phyloP scores from a whole-genome alignment of 2,797 vertebrate genomes.

The Echiichthys vipera region DNA sequence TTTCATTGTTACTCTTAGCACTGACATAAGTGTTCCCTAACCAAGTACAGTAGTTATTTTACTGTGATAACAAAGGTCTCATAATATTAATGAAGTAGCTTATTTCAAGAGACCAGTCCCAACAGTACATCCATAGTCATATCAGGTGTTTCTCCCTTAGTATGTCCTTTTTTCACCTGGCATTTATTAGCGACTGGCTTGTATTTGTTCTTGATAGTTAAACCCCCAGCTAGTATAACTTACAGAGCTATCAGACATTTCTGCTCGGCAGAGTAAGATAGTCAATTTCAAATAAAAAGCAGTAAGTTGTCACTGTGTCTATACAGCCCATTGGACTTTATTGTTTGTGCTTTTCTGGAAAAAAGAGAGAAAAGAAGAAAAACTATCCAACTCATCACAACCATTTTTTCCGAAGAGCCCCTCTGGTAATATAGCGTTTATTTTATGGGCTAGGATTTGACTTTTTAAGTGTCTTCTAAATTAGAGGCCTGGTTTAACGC shows the following conservation, averaged over 20 bases:
- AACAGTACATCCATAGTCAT: not conserved
- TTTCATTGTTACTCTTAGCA: not conserved
- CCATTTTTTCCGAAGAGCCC: constrained; percentile 36
- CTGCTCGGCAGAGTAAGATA: not conserved
- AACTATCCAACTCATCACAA: constrained; percentile 24
- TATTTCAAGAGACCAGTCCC: not conserved
- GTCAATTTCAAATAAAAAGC: not conserved
- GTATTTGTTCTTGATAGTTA: not conserved
- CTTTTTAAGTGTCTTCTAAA: constrained; percentile 81
- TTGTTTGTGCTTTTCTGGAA: constrained; percentile 23
- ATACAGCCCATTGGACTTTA: constrained; percentile 36
- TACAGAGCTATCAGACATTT: not conserved
- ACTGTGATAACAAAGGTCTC: not conserved
- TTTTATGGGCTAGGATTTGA: constrained; percentile 76
- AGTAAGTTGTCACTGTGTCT: constrained; percentile 33
- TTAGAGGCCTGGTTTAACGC: constrained; percentile 75
- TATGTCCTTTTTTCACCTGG: not conserved
- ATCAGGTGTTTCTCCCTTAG: not conserved
- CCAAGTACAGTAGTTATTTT: not conserved
- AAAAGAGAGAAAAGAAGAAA: not conserved
- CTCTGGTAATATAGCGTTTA: constrained; percentile 66
- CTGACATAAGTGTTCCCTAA: not conserved
- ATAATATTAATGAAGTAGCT: not conserved
- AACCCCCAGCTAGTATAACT: not conserved
- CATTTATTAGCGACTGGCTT: not conserved